Evolutionary conservation across 1,140 invertebrate genomes (phyloP).

Genomic region (Drosophila sp.): DNA sequence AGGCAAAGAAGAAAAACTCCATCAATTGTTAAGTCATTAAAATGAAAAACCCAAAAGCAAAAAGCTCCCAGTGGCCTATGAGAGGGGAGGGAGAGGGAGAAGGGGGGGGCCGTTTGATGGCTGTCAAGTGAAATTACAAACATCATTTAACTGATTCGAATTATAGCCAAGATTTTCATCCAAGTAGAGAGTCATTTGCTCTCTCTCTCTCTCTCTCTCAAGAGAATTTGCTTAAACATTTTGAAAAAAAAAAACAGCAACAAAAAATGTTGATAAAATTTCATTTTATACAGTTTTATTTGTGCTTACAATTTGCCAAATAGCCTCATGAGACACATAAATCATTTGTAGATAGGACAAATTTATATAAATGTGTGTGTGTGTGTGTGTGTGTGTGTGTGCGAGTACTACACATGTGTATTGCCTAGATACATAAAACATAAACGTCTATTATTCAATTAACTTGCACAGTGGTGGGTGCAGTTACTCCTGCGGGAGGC

Average conservation of each 20-base stretch:
- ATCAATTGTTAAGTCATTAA: conserved; percentile 75
- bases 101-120: not conserved
- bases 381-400: conserved; percentile 16
- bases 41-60: conserved; percentile 20
- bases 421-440: conserved; percentile 65
- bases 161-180: conserved; percentile 32
- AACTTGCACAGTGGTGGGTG: conserved; percentile 63
- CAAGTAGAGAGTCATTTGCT: not conserved
- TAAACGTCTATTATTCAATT: conserved; percentile 79
- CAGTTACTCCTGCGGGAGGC: not conserved
- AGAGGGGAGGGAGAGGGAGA: not conserved
- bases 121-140: conserved; percentile 72
- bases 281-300: conserved; percentile 30
- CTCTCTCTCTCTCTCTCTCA: not conserved
- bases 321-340: conserved; percentile 53
- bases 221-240: conserved; percentile 8
- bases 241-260: conserved; percentile 11
- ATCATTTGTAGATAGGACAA: conserved; percentile 34
- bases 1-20: conserved; percentile 46
- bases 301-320: conserved; percentile 37
- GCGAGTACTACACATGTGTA: conserved; percentile 16
- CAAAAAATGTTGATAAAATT: conserved; percentile 6
- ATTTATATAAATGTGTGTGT: conserved; percentile 17
- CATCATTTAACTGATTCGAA: conserved; percentile 74
- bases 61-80: not conserved